Evolutionary conservation across 2,888 invertebrate species (phyloP), one percentile per base, ranked within the genome.

Genomic region (Orthonevra nobilis): DNA sequence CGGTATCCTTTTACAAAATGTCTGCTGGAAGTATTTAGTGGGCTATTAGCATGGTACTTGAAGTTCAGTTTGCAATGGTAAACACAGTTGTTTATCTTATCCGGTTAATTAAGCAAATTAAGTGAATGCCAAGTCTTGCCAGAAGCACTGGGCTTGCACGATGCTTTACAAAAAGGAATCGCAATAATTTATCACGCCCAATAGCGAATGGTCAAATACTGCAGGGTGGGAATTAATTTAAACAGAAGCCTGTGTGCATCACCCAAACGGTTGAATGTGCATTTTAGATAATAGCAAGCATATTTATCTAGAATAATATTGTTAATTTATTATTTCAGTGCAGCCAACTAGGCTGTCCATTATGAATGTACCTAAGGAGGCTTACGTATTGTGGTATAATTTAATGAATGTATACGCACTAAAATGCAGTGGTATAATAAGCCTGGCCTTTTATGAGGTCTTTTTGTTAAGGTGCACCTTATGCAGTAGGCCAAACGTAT

Each of bases 21-120:
- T 26, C 42, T 44, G 26, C 6, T 42, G 30, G 60, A n/a, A 52
- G 58, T 19, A 38, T 26, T 73, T 73, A 73, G 66, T 58, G 60
- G 42, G 73, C 73, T 60, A 74, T 74, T 66, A 74, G 73, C 52
- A 42, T 68, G 60, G 66, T 68, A 52, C 36, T 3, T 44, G 58
- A 74, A 74, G 60, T 74, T 52, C 63, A 10, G 20, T 48, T 28
- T 26, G n/a, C 38, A 48, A 72, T 10, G 34, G 36, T n/a, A 50
- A 68, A 61, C 61, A 58, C 19, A 36, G 66, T 38, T 68, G 52
- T 68, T 74, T 74, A 74, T 74, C 73, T 68, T 52, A 60, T 52
- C 68, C 68, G 52, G 73, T 44, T 68, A 74, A 68, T 74, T 74
- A 68, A 58, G 52, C 73, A 60, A 50, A 74, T 60, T 74, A 60